Base-by-base conservation (phyloP, 2,113 vertebrate species). In the Actenoides hombroni region DNA sequence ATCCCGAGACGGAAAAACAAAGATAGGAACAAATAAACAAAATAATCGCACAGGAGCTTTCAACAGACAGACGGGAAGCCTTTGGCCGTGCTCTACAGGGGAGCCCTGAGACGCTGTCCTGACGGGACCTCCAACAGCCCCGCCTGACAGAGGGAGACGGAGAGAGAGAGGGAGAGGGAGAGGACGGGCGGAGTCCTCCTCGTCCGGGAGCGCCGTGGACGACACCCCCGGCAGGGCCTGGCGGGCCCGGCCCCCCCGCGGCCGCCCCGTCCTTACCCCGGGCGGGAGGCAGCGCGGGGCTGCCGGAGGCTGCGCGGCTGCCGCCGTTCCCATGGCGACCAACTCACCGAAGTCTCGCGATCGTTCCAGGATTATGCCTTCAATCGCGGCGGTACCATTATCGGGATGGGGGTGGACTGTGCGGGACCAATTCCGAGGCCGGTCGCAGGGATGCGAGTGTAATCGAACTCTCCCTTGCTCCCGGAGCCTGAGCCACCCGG, bases 321-420 rank as follows among this genome's bases (percentile, higher is more conserved):
- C 83, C 67, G 64, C 91, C 28, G 94, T 96, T 92, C 17, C 97
- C 94, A 11, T 67, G 75, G 39, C 92, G 84, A 95, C 96, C 37
- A 11, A 33, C n/a, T 2, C 35, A 6, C n/a, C 5, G 16, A 16
- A 1, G 6, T 49, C 88, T 70, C 91, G 70, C 93, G 81, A 44
- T 1, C 39, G 5, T 1, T 4, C 15, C 21, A 0, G 2, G 14
- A 6, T 6, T 0, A 7, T 4, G 28, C 42, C 17, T 7, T 23
- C 0, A 3, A 3, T 13, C 1, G 9, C 60, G 48, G 10, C 15
- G 2, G 49, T 29, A 24, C 92, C 85, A 67, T 13, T 2, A 5
- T 0, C 26, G 11, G 7, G 24, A 19, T 5, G 7, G 39, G 54
- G 54, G 3, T 0, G n/a, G 8, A 1, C 2, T 12, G 5, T 13